These are phyloP conservation scores for Rutpela maculata DNA, from an alignment of 2,888 invertebrate species.

Conservation along the genomic window DNA sequence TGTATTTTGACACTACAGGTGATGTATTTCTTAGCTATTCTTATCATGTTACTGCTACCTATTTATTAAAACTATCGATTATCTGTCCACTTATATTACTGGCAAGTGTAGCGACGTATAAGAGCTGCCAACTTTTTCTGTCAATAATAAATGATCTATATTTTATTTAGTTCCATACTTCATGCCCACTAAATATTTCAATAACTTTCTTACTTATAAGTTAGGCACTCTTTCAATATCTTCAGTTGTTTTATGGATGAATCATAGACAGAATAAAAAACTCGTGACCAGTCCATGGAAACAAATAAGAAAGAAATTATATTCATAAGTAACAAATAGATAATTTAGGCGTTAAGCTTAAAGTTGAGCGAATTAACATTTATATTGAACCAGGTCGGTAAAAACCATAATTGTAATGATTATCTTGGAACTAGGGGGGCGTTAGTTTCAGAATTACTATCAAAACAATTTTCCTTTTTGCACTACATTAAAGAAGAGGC, in stretches of 20 bases:
- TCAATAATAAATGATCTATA: conserved; percentile 36
- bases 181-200: conserved; percentile 13
- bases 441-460: no score
- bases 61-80: conserved; percentile 36
- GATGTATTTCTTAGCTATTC: conserved; percentile 10
- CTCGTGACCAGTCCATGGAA: background rate
- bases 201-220: conserved; percentile 1
- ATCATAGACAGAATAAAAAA: background rate
- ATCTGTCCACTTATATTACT: conserved; percentile 20
- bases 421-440: no score
- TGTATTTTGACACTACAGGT: conserved; percentile 12
- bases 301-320: background rate
- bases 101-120: conserved; percentile 21
- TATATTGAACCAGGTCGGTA: no score
- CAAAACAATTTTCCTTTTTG: no score
- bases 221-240: background rate
- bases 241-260: conserved; percentile 17
- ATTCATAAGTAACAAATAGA: no score
- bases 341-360: no score
- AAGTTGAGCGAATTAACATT: no score
- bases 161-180: conserved; percentile 17
- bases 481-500: no score
- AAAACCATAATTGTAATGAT: no score
- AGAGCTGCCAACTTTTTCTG: conserved; percentile 29
- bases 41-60: conserved; percentile 12